Evolutionary conservation across 2,888 invertebrate species (phyloP), one percentile per base, ranked within the genome.

Genomic region (Plebejus melissa): DNA sequence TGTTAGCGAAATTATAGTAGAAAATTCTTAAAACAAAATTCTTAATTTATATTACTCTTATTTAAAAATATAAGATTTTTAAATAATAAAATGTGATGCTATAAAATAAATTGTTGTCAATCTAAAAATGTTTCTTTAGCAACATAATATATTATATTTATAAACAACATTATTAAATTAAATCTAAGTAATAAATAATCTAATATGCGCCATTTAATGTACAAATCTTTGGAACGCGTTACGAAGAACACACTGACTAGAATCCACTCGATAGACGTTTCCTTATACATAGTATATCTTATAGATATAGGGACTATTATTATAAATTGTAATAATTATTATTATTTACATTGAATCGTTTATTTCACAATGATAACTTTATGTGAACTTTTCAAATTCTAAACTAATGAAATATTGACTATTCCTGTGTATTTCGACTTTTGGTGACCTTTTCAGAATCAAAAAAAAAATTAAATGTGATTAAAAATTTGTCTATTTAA

Each of bases 161-260:
- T 41, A 9, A 70, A 76, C 74, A 70, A 76, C 74, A 75, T 65
- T 75, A 77, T 76, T 76, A 75, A 75, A 76, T 50, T 72, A 76
- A 76, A 78, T 76, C 76, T 79, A 82, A 84, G 22, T 22, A 22
- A 22, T 86, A 86, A 54, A 54, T 74, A 74, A 74, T 32, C 74
- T 54, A 41, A 38, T 75, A 75, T 70, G 93, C 93, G 93, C 89
- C 87, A 87, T 87, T 79, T 82, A 87, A 90, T 90, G 57, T 92
- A 92, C 91, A 87, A 82, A 86, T 91, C 91, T 93, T 93, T 93
- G 93, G 92, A 93, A 93, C 93, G 93, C 93, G 90, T 92, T 90
- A 79, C 89, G 81, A 86, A 87, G 82, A 85, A 88, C 92, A 93
- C 93, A 93, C 93, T 92, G 93, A 93, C 93, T 93, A 93, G 93